Evolutionary conservation across 2,113 vertebrate genomes (phyloP).

Genomic region (Gymnogyps californianus): DNA sequence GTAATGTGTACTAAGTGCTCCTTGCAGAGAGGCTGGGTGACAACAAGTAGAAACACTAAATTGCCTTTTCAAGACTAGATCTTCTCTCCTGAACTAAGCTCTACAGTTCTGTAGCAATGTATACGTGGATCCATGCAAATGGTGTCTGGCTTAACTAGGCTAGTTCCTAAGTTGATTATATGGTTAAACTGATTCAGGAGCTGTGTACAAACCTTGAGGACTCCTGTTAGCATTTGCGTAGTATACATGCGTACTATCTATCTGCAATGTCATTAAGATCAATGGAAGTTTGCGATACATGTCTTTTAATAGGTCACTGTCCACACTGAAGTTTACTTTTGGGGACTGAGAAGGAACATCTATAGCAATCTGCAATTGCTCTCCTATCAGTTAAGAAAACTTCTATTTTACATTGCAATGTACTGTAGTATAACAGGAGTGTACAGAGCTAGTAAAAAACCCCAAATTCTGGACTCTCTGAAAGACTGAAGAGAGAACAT

Average conservation of each 20-base stretch:
- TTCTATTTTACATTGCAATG: neutral
- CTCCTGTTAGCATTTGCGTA: neutral
- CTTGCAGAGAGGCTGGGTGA: neutral
- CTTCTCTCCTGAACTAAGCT: neutral
- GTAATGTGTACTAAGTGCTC: neutral
- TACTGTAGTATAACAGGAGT: neutral
- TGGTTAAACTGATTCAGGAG: neutral
- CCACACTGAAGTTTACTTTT: neutral
- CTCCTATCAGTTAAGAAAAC: neutral
- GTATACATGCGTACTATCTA: neutral
- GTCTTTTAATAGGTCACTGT: neutral
- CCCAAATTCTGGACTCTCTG: neutral
- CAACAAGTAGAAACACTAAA: neutral
- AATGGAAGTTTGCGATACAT: neutral
- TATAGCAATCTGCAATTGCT: neutral
- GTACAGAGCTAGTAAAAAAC: rapidly evolving
- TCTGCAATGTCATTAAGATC: neutral
- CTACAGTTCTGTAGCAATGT: neutral
- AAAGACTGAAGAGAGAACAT: neutral
- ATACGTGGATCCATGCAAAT: neutral
- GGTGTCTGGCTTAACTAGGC: neutral
- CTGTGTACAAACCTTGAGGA: neutral
- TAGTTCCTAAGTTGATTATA: neutral
- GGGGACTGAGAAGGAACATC: neutral
- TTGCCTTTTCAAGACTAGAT: neutral